Base-by-base conservation (phyloP, 2,797 vertebrate genomes). In the Hippopotamyrus pictus region DNA sequence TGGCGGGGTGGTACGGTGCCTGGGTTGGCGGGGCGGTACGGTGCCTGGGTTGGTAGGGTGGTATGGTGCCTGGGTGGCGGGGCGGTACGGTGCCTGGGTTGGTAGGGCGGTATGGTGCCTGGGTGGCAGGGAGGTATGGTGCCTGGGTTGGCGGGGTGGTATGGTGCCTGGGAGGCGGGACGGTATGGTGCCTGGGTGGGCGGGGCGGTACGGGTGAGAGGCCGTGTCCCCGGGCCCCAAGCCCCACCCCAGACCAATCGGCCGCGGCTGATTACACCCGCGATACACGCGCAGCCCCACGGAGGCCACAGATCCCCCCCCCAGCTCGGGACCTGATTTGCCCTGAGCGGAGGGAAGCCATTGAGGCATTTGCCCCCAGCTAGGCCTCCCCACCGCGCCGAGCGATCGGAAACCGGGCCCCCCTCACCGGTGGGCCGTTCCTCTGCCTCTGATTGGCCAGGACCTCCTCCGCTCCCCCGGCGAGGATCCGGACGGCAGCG, bases 191-290 rank as follows among this genome's bases (percentile, higher is more conserved):
- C n/a, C n/a, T n/a, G 50, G 79, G 33, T 89, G 82, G 37, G 88
- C 8, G 88, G 76, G 79, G 89, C 90, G 57, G 84, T 93, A 93
- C 88, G 85, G 89, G 41, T 65, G 59, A 65, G 92, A 92, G 69
- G 29, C 69, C 29, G 8, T 73, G 29, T 73, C 69, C 91, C 89
- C 1, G 51, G 88, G 85, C 90, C 91, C 89, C 90, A 22, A 22
- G 57, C 93, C 88, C 89, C 44, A 90, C 90, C 94, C 94, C 91
- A 94, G 93, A 93, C 91, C 91, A 90, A 93, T 95, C 94, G 94
- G 86, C 89, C 93, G 89, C 65, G 92, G 90, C 91, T 95, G 94
- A 95, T 94, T 95, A 92, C 50, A 37, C 51, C 29, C 33, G 5
- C 51, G 51, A 41, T 54, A 86, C 51, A 57, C 17, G 25, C n/a